A percentile compares a stretch with the other conserved stretches of the same genome.
Conservation (phyloP, 1,140 invertebrate species). For the Gonioctena quinquepunctata region DNA sequence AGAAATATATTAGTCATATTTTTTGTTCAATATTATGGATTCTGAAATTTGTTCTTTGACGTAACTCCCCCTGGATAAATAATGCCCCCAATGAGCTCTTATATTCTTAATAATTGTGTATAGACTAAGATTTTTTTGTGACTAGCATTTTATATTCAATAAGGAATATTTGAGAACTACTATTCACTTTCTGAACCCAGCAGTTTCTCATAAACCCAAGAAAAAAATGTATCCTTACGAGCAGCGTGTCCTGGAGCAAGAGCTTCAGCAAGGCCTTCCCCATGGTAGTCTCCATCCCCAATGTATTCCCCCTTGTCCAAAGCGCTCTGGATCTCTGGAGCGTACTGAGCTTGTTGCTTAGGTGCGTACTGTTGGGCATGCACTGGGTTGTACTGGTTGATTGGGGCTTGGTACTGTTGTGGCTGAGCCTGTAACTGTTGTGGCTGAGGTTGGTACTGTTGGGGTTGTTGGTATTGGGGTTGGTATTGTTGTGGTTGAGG, state of each 20-base stretch:
- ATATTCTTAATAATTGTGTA: no score
- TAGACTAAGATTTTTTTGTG: no score
- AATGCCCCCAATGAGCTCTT: no score
- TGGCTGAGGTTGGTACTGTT: slow-evolving; percentile 22
- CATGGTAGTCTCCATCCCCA: slow-evolving; percentile 52
- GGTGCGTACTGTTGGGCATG: slow-evolving; percentile 38
- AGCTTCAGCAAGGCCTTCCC: slow-evolving; percentile 57
- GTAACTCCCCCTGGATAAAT: no score
- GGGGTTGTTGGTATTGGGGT: slow-evolving; percentile 20
- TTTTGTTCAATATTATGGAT: no score
- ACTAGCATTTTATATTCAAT: no score
- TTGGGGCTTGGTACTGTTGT: slow-evolving; percentile 21
- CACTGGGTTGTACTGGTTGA: slow-evolving; percentile 33
- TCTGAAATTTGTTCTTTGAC: no score
- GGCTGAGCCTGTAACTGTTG: slow-evolving; percentile 28
- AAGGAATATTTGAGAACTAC: no score
- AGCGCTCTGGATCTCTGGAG: slow-evolving; percentile 41
- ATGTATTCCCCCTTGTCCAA: slow-evolving; percentile 47
- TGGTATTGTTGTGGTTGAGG: slow-evolving; percentile 28
- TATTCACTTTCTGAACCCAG: no score
- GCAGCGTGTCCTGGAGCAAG: slow-evolving; percentile 44
- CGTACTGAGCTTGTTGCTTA: slow-evolving; percentile 54
- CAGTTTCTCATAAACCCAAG: no score
- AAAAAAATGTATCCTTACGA: no score
- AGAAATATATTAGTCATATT: no score